Evolutionary conservation across 2,113 vertebrate genomes (phyloP).

Genomic region (Lanius collurio): DNA sequence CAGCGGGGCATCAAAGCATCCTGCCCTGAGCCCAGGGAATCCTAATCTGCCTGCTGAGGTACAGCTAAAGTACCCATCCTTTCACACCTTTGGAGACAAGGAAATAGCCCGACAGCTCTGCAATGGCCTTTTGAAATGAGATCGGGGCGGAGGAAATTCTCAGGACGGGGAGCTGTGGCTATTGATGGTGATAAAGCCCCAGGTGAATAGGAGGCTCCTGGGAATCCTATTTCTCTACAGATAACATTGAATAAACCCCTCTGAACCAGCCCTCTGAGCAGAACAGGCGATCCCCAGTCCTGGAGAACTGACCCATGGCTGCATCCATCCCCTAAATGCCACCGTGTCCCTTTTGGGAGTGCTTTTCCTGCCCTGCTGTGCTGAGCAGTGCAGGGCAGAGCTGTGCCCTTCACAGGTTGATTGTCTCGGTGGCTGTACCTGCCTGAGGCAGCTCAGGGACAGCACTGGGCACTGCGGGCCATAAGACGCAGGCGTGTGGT

Average conservation of each 20-base stretch:
- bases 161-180: neutral
- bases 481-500: neutral
- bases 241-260: neutral
- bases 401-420: conserved; percentile 52
- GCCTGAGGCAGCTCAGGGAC: conserved; percentile 7
- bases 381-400: neutral
- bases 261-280: neutral
- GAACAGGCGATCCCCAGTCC: neutral
- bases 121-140: conserved; percentile 30
- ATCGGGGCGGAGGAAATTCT: neutral
- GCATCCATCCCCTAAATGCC: neutral
- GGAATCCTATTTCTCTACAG: neutral
- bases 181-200: neutral
- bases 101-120: conserved; percentile 9
- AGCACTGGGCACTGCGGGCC: neutral
- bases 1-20: neutral
- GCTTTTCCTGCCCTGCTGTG: neutral
- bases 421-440: neutral
- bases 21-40: neutral
- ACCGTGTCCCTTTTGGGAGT: neutral
- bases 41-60: neutral
- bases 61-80: neutral
- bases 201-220: neutral
- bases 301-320: fast-evolving
- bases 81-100: conserved; percentile 6